Evolutionary conservation across 2,797 vertebrate species (phyloP).

Genomic region (Macroramphosus scolopax): DNA sequence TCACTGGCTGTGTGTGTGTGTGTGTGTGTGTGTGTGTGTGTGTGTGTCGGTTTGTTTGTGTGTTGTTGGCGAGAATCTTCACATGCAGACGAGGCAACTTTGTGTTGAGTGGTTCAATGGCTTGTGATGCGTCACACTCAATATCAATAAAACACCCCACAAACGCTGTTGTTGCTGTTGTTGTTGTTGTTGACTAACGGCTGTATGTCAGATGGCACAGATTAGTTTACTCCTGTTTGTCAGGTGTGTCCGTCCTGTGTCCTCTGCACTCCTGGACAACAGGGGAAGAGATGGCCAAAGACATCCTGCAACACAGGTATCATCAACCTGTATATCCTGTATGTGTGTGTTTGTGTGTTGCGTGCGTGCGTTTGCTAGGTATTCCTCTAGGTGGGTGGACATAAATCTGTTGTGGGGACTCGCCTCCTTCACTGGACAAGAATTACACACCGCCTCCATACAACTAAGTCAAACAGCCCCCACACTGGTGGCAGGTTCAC

Average conservation of each 20-base stretch:
- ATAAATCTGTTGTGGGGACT: too few species aligned
- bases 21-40: too few species aligned
- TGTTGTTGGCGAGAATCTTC: slow-evolving; percentile 25
- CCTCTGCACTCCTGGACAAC: slow-evolving; percentile 93
- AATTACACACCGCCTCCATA: too few species aligned
- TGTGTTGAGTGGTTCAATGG: too few species aligned
- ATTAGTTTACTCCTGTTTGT: not conserved
- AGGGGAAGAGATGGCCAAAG: slow-evolving; percentile 88
- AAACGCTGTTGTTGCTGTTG: too few species aligned
- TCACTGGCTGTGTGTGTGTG: slow-evolving; percentile 35
- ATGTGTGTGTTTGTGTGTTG: not conserved
- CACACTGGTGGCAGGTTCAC: too few species aligned
- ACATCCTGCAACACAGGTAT: slow-evolving; percentile 89
- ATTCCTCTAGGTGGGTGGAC: too few species aligned
- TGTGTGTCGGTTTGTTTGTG: slow-evolving; percentile 28
- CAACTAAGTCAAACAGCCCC: too few species aligned
- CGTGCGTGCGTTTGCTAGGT: not conserved
- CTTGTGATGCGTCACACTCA: too few species aligned
- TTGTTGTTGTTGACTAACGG: too few species aligned
- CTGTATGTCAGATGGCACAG: too few species aligned
- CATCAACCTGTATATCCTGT: not conserved
- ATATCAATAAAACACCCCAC: not conserved
- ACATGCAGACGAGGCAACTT: slow-evolving; percentile 10
- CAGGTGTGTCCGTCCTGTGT: slow-evolving; percentile 88
- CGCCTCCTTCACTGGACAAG: too few species aligned